These are phyloP conservation scores for Microtus oregoni DNA, from an alignment of 2,113 vertebrate species.

Conservation along the genomic window DNA sequence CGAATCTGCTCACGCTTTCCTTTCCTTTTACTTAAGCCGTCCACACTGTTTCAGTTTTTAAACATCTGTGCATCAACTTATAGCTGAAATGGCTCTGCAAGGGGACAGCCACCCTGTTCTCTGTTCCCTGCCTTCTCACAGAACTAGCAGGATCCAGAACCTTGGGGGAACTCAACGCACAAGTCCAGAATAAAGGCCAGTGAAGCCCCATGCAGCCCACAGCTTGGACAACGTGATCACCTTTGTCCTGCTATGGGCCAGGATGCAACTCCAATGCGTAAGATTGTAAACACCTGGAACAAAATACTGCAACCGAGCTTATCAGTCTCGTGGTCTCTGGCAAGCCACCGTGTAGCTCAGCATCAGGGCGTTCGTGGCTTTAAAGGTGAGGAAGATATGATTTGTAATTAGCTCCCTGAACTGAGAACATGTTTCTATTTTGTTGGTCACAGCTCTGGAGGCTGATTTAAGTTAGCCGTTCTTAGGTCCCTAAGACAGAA, in stretches of 20 bases:
- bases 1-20: no score
- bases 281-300: background rate
- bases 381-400: background rate
- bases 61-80: background rate
- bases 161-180: background rate
- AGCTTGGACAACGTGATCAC: background rate
- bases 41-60: background rate
- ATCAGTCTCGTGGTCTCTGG: background rate
- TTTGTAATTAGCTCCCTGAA: constrained; percentile 28
- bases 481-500: background rate
- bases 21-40: background rate
- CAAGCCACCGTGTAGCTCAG: background rate
- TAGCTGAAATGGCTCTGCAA: background rate
- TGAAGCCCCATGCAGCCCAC: background rate
- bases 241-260: background rate
- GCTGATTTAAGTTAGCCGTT: background rate
- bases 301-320: background rate
- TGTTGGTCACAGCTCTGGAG: constrained; percentile 28
- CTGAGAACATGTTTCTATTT: background rate
- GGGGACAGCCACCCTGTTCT: background rate
- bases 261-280: background rate
- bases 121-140: background rate
- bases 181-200: background rate
- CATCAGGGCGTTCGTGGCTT: background rate
- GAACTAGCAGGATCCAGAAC: background rate